A percentile compares a stretch with the other conserved stretches of the same genome.
These are phyloP conservation scores for Drosophila eohydei DNA, from an alignment of 2,888 invertebrate species.

Conservation along the genomic window DNA sequence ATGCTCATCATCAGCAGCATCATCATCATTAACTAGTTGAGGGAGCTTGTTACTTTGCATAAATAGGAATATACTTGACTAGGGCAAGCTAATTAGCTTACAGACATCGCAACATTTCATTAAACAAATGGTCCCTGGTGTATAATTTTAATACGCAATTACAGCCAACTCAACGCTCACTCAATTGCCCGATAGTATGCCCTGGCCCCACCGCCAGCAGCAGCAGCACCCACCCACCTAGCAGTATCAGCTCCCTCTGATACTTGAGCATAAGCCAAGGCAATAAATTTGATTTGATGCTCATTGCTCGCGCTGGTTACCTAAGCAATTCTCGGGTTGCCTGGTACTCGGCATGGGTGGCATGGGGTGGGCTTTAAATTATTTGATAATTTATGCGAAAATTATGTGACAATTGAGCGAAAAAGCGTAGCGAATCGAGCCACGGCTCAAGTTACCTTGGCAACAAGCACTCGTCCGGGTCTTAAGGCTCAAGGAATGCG, in stretches of 20 bases:
- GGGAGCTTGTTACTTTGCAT: constrained; percentile 30
- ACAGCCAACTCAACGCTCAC: constrained; percentile 71
- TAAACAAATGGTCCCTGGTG: constrained; percentile 75
- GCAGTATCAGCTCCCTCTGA: not conserved
- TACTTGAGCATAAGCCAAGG: constrained; percentile 55
- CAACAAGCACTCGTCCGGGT: constrained; percentile 14
- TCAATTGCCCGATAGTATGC: constrained; percentile 69
- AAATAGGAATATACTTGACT: constrained; percentile 33
- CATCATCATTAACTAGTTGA: constrained; percentile 18
- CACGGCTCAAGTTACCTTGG: constrained; percentile 30
- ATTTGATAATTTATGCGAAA: constrained; percentile 79
- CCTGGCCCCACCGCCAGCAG: not conserved
- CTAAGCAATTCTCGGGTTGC: constrained; percentile 51
- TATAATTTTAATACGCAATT: constrained; percentile 79
- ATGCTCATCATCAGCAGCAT: constrained; percentile 14
- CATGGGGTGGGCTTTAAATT: constrained; percentile 59
- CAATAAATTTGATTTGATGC: constrained; percentile 70
- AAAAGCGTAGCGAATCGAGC: constrained; percentile 26
- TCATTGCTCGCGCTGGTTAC: constrained; percentile 60
- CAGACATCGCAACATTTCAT: constrained; percentile 73
- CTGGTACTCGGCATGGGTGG: constrained; percentile 4
- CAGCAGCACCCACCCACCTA: not conserved
- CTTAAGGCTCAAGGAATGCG: constrained; percentile 17
- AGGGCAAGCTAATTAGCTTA: constrained; percentile 70
- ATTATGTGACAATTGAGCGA: constrained; percentile 78